Evolutionary conservation across 2,888 invertebrate genomes (phyloP).

Genomic region (Leuctra nigra): DNA sequence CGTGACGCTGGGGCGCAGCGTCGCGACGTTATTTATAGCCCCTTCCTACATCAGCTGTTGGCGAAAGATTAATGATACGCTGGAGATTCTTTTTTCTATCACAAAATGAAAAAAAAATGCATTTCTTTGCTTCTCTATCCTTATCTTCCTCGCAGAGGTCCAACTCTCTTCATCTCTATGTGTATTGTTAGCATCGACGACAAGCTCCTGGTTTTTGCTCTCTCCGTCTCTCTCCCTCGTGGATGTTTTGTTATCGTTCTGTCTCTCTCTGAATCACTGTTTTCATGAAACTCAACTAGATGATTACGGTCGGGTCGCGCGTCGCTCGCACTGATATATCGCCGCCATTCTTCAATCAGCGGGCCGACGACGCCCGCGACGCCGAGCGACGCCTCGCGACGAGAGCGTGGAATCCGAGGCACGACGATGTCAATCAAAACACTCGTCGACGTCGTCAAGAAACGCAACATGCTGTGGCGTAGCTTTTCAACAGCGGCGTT

Average conservation of each 20-base stretch:
- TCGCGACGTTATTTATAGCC: conserved; percentile 27
- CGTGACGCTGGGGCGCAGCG: not conserved
- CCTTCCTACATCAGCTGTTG: conserved; percentile 30
- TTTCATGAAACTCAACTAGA: conserved; percentile 21
- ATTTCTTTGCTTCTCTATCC: not conserved
- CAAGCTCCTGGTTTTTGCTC: not conserved
- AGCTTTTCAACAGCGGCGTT: no score
- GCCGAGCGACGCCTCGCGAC: no score
- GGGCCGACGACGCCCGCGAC: no score
- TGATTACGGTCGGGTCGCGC: conserved; percentile 17
- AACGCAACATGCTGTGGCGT: no score
- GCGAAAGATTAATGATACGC: conserved; percentile 30
- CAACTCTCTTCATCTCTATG: no score
- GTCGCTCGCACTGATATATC: conserved; percentile 2
- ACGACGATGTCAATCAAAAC: no score
- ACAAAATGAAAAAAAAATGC: conserved; percentile 9
- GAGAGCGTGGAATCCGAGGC: no score
- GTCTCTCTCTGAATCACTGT: conserved; percentile 12
- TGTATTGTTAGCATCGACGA: not conserved
- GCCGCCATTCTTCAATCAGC: conserved; percentile 7
- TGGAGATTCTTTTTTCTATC: conserved; percentile 18
- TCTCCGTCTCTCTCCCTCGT: no score
- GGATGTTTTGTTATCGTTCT: no score
- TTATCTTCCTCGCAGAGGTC: no score
- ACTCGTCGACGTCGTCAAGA: no score